Conservation (phyloP, 1,140 invertebrate species). For the Papilio dardanus region DNA sequence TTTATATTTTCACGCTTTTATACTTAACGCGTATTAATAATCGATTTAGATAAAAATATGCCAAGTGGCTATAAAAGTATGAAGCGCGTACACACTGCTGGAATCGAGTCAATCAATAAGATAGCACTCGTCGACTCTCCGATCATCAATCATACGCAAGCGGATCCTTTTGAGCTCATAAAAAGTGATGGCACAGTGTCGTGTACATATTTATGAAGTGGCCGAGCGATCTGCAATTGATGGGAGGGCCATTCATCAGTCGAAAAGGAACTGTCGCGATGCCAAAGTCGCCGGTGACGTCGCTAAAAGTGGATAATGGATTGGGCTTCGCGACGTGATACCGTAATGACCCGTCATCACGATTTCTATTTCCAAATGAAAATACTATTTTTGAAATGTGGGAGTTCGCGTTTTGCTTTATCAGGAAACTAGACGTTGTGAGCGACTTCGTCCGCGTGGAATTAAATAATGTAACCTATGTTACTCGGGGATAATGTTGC, state of each 20-base stretch:
- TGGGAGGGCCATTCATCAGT: conserved; percentile 69
- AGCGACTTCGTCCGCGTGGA: too few relatives aligned
- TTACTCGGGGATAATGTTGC: too few relatives aligned
- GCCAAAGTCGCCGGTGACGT: conserved; percentile 27
- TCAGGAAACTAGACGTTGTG: neutral
- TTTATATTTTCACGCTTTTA: neutral
- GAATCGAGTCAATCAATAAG: conserved; percentile 70
- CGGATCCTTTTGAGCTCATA: conserved; percentile 65
- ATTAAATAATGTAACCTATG: too few relatives aligned
- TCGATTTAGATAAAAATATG: conserved; percentile 28
- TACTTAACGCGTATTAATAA: neutral
- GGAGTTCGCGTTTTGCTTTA: neutral
- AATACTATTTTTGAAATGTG: neutral
- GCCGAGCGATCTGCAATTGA: conserved; percentile 70
- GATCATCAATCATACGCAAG: conserved; percentile 70
- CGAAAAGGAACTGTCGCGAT: conserved; percentile 47
- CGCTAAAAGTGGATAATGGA: conserved; percentile 40
- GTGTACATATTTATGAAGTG: conserved; percentile 78
- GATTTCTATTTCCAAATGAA: conserved; percentile 19
- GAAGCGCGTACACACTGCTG: conserved; percentile 33
- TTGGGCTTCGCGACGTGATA: conserved; percentile 17
- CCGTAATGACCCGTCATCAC: conserved; percentile 21
- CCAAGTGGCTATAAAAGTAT: conserved; percentile 28
- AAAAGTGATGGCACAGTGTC: conserved; percentile 69
- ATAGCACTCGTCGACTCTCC: conserved; percentile 51